Evolutionary conservation across 2,113 vertebrate genomes (phyloP).

Genomic region (Globicephala melas): DNA sequence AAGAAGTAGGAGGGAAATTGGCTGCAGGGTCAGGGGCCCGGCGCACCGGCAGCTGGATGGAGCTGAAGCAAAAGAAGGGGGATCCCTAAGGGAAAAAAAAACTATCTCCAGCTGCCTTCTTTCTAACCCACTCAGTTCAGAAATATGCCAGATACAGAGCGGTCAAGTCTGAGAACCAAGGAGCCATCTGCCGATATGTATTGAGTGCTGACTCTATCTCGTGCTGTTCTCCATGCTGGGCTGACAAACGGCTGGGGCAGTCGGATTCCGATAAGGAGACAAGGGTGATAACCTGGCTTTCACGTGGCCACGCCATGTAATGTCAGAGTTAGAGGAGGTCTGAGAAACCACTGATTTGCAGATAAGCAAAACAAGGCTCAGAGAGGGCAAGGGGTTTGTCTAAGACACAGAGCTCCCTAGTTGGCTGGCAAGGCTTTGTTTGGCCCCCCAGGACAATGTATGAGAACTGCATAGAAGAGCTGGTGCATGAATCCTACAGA

Average conservation of each 20-base stretch:
- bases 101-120: not conserved
- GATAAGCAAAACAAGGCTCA: not conserved
- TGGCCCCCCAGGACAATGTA: not conserved
- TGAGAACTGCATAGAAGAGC: not conserved
- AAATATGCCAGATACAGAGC: not conserved
- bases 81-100: not conserved
- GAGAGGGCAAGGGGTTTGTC: not conserved
- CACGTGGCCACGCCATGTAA: accelerated
- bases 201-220: too few species aligned
- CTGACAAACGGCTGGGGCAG: accelerated
- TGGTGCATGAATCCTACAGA: not conserved
- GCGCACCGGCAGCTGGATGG: not conserved
- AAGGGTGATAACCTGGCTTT: not conserved
- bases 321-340: not conserved
- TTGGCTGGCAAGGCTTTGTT: not conserved
- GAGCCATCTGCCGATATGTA: accelerated
- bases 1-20: slow-evolving; percentile 23
- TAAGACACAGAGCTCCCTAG: not conserved
- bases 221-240: accelerated
- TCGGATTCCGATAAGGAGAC: accelerated
- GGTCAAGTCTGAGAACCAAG: not conserved
- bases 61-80: not conserved
- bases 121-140: not conserved
- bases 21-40: not conserved
- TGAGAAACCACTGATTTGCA: not conserved